These are phyloP conservation scores for Podargus strigoides DNA, from an alignment of 2,797 vertebrate species.

Conservation along the genomic window DNA sequence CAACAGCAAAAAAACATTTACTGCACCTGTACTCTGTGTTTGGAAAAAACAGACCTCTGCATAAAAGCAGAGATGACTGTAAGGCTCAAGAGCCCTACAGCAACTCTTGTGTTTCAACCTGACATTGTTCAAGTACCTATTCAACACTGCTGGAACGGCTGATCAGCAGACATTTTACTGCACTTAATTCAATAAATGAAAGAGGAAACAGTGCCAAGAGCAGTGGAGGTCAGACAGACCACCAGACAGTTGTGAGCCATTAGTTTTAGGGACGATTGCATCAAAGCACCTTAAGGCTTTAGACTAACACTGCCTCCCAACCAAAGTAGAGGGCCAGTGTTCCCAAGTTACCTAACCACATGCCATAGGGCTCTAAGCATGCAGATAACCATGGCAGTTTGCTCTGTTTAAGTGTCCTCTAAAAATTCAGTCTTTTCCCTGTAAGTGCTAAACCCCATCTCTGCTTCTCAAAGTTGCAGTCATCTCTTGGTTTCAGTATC, in stretches of 20 bases:
- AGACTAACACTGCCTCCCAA: background rate
- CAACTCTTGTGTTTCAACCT: background rate
- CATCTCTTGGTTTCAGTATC: background rate
- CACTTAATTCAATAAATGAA: background rate
- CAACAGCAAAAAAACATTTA: background rate
- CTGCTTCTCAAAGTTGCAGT: background rate
- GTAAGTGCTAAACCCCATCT: background rate
- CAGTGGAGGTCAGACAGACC: background rate
- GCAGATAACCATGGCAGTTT: background rate
- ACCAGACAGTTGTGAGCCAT: background rate
- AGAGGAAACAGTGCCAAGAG: background rate
- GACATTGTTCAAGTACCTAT: background rate
- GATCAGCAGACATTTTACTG: background rate
- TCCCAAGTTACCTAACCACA: background rate
- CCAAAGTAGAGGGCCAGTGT: background rate
- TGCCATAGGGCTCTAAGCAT: background rate
- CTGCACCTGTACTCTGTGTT: background rate
- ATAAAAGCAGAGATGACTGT: background rate
- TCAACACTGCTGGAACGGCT: background rate
- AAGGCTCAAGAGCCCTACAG: background rate
- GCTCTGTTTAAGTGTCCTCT: background rate
- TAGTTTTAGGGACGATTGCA: background rate
- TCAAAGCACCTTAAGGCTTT: background rate
- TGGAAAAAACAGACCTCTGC: background rate
- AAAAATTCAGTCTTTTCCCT: background rate